These are phyloP conservation scores for Phoxinus dragarum DNA, from an alignment of 2,797 vertebrate genomes.

Conservation along the genomic window DNA sequence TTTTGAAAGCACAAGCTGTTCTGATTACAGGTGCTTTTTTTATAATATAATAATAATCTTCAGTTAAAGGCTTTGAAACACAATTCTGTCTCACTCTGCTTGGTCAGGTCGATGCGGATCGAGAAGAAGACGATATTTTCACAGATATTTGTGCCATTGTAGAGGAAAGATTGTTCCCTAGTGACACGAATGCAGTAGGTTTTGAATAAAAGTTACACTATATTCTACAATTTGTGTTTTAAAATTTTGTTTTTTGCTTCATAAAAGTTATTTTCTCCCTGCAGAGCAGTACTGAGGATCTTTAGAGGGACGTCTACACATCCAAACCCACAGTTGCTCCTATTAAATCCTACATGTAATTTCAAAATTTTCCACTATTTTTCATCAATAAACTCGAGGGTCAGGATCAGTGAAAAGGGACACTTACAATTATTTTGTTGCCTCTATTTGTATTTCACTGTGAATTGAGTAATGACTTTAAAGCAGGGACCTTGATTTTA, in stretches of 20 bases:
- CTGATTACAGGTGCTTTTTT: background rate
- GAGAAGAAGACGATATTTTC: conserved; percentile 74
- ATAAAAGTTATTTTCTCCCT: conserved; percentile 7
- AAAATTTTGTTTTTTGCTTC: background rate
- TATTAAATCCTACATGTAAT: background rate
- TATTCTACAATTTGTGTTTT: background rate
- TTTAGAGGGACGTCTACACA: conserved; percentile 19
- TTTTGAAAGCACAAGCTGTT: background rate
- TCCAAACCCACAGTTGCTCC: background rate
- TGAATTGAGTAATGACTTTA: background rate
- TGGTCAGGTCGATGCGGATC: conserved; percentile 73
- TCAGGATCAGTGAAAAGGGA: background rate
- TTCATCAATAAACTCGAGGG: conserved; percentile 4
- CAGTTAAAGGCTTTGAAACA: background rate
- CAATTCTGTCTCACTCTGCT: background rate
- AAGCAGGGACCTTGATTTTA: background rate
- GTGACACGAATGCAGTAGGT: conserved; percentile 47
- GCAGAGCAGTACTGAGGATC: conserved; percentile 52
- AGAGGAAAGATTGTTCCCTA: conserved; percentile 67
- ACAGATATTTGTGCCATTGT: conserved; percentile 69
- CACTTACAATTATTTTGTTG: background rate
- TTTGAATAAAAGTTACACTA: background rate
- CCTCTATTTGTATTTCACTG: conserved; percentile 23
- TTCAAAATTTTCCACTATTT: background rate
- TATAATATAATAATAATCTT: background rate